phyloP scores from a whole-genome alignment of 2,113 vertebrate genomes.

The Trachemys scripta region DNA sequence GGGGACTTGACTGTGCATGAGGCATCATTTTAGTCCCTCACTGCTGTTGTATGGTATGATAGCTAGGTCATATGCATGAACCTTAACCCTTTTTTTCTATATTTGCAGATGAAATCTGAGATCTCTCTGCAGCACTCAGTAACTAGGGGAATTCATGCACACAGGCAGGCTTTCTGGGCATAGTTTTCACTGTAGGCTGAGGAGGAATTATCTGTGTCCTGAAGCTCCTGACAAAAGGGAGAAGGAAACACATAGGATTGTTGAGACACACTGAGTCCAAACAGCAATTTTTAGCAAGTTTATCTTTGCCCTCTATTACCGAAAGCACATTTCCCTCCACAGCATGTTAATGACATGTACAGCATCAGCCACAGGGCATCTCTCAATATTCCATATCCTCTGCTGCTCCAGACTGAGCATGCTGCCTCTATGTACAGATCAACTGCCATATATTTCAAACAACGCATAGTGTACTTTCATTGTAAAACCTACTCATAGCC shows the following conservation, averaged over 20 bases:
- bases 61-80: fast-evolving
- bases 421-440: background rate
- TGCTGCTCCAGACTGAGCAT: background rate
- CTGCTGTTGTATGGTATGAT: fast-evolving
- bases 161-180: background rate
- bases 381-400: background rate
- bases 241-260: background rate
- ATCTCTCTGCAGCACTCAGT: background rate
- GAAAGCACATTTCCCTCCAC: background rate
- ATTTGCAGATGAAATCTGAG: background rate
- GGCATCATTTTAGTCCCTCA: background rate
- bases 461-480: background rate
- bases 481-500: background rate
- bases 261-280: background rate
- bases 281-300: background rate
- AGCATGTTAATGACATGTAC: background rate
- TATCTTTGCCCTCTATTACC: background rate
- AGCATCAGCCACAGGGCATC: too few relatives aligned
- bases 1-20: background rate
- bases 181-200: background rate
- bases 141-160: background rate
- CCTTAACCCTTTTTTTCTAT: background rate
- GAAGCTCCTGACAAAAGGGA: background rate
- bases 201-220: background rate
- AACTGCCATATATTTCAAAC: background rate